A percentile compares a stretch with the other conserved stretches of the same genome.
Conservation (phyloP, 2,888 invertebrate species). For the Taphrorychus bicolor region DNA sequence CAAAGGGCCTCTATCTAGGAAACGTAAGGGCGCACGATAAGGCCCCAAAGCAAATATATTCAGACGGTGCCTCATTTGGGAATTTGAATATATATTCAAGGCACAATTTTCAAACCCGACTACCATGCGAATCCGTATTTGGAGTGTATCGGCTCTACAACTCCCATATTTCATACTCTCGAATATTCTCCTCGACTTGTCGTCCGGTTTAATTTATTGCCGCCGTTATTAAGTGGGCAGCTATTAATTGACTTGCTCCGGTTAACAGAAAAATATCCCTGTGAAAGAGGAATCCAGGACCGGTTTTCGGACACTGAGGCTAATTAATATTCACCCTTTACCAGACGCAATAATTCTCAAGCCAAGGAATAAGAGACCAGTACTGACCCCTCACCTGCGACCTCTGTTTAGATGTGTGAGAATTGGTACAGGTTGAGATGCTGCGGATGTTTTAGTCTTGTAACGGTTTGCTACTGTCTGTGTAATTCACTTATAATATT, state of each 20-base stretch:
- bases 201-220: conserved; percentile 3
- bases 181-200: conserved; percentile 5
- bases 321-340: conserved; percentile 42
- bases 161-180: conserved; percentile 44
- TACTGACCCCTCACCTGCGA: conserved; percentile 39
- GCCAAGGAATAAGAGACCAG: not conserved
- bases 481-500: too few relatives aligned
- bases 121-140: conserved; percentile 49
- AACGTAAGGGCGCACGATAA: conserved; percentile 56
- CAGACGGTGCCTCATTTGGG: conserved; percentile 56
- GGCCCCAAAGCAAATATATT: conserved; percentile 54
- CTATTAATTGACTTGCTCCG: not conserved
- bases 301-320: not conserved
- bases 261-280: not conserved
- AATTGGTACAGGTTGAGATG: conserved; percentile 37
- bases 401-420: conserved; percentile 27
- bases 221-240: conserved; percentile 2
- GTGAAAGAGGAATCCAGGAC: not conserved
- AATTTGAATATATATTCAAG: conserved; percentile 58
- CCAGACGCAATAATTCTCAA: not conserved
- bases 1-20: conserved; percentile 59
- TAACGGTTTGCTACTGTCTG: not conserved
- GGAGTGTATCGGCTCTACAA: conserved; percentile 54
- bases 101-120: conserved; percentile 50
- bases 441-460: conserved; percentile 9